Percentiles rank a stretch among this genome's conserved stretches.
These are phyloP conservation scores for Rhagoletis pomonella DNA, from an alignment of 1,140 invertebrate genomes.

Conservation along the genomic window DNA sequence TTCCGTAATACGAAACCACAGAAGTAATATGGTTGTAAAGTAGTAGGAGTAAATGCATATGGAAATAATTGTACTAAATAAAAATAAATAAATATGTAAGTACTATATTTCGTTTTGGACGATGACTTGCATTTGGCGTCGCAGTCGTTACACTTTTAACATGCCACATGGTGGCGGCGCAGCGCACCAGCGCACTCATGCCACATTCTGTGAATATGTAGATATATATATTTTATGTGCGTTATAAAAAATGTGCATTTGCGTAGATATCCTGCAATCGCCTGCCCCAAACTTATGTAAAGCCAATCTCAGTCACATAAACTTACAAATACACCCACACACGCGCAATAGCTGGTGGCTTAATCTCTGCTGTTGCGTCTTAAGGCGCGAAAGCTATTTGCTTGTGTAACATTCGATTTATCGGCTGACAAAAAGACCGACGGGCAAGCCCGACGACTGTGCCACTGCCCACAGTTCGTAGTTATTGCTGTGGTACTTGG, in stretches of 20 bases:
- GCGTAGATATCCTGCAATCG: not conserved
- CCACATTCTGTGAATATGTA: no score
- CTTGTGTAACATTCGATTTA: slow-evolving; percentile 17
- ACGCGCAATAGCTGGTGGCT: not conserved
- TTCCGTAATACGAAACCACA: slow-evolving; percentile 28
- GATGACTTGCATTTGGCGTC: not conserved
- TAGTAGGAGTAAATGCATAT: not conserved
- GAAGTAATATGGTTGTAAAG: not conserved
- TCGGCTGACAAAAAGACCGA: not conserved
- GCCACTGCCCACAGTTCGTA: not conserved
- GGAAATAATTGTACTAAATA: not conserved
- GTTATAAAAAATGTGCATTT: no score
- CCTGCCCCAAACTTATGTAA: not conserved
- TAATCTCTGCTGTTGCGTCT: not conserved
- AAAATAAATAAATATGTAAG: not conserved
- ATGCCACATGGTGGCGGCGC: not conserved
- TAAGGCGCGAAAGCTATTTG: slow-evolving; percentile 20
- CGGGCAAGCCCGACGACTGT: not conserved
- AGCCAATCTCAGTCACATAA: not conserved
- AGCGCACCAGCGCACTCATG: no score
- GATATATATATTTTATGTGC: no score
- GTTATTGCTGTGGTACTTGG: no score
- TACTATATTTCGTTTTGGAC: not conserved
- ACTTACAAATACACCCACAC: not conserved
- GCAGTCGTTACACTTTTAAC: not conserved